A percentile compares a stretch with the other conserved stretches of the same genome.
These are phyloP conservation scores for Asteroscopus sphinx DNA, from an alignment of 2,888 invertebrate genomes.

Conservation along the genomic window DNA sequence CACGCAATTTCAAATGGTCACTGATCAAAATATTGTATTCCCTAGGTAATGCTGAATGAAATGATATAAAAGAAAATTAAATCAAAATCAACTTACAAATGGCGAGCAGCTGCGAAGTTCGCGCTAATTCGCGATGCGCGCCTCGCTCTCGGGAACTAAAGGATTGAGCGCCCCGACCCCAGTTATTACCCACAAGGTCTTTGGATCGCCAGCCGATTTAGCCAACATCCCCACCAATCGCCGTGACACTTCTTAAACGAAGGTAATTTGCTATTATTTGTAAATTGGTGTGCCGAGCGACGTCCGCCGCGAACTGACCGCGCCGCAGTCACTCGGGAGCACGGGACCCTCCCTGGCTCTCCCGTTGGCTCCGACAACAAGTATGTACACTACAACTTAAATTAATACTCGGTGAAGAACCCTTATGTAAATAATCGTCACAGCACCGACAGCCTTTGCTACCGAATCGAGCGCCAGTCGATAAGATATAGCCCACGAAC, in stretches of 20 bases:
- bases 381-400: conserved; percentile 43
- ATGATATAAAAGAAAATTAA: conserved; percentile 27
- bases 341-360: conserved; percentile 78
- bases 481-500: conserved; percentile 81
- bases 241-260: conserved; percentile 89
- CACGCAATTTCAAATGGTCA: neutral
- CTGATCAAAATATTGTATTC: neutral
- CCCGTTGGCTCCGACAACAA: conserved; percentile 71
- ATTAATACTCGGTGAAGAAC: conserved; percentile 55
- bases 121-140: conserved; percentile 75
- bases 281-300: conserved; percentile 86
- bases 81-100: conserved; percentile 66
- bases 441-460: conserved; percentile 68
- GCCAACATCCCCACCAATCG: conserved; percentile 87
- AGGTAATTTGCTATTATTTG: conserved; percentile 89
- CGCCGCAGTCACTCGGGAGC: conserved; percentile 83
- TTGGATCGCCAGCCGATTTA: conserved; percentile 86
- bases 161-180: conserved; percentile 77
- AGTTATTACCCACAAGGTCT: conserved; percentile 88
- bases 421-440: conserved; percentile 81
- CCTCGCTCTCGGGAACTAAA: conserved; percentile 75
- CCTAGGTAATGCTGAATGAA: too few species aligned
- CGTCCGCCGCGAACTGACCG: conserved; percentile 80
- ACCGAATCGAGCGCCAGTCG: conserved; percentile 81
- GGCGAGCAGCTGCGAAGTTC: conserved; percentile 47